Evolutionary conservation across 2,113 vertebrate genomes (phyloP).

Genomic region (Pollachius pollachius): DNA sequence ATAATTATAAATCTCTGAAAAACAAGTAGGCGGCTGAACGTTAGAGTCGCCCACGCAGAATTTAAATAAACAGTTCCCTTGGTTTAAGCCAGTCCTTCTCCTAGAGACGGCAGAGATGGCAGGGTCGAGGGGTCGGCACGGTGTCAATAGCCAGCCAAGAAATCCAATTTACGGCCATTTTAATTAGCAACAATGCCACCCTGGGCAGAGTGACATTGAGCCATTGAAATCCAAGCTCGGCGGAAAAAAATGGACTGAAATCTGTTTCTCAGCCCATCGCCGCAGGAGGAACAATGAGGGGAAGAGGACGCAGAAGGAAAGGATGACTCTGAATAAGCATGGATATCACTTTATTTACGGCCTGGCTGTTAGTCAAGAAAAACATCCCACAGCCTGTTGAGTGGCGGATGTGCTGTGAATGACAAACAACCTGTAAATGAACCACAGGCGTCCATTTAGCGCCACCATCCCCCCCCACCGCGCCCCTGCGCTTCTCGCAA

Average conservation of each 20-base stretch:
- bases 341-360: slow-evolving; percentile 23
- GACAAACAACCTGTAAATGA: slow-evolving; percentile 59
- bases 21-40: neutral
- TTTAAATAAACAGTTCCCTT: neutral
- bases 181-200: too few species aligned
- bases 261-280: too few species aligned
- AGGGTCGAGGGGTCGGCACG: too few species aligned
- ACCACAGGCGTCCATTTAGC: slow-evolving; percentile 59
- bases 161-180: too few species aligned
- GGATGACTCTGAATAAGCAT: slow-evolving; percentile 24
- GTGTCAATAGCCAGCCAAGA: too few species aligned
- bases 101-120: too few species aligned
- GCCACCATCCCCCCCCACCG: slow-evolving; percentile 32
- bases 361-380: slow-evolving; percentile 30
- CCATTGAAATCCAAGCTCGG: too few species aligned
- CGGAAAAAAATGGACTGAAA: too few species aligned
- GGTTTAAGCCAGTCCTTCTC: neutral
- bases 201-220: too few species aligned
- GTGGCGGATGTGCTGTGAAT: slow-evolving; percentile 53
- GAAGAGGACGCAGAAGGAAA: neutral
- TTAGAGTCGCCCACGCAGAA: neutral
- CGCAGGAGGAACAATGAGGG: too few species aligned
- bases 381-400: slow-evolving; percentile 28
- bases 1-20: slow-evolving; percentile 38
- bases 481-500: slow-evolving; percentile 36